These are phyloP conservation scores for Gopherus evgoodei DNA, from an alignment of 2,113 vertebrate genomes.

Conservation along the genomic window DNA sequence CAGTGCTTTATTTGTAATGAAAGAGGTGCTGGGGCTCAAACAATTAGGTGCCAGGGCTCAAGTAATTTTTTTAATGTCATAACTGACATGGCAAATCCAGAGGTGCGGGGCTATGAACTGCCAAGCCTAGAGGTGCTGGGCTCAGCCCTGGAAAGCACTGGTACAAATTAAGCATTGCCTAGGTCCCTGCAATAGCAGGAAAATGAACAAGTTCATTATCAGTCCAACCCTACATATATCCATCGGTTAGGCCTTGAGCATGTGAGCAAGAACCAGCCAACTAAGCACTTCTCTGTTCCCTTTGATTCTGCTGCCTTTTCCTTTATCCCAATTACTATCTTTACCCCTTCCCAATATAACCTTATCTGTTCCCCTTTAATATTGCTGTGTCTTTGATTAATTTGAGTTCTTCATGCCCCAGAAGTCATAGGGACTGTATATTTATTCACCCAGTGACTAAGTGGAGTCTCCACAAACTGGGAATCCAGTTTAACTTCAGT, in stretches of 20 bases:
- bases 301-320: neutral
- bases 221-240: neutral
- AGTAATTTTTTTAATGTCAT: no score
- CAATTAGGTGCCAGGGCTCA: no score
- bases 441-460: neutral
- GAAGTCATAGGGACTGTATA: neutral
- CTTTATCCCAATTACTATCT: neutral
- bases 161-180: no score
- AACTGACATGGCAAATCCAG: no score
- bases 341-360: neutral
- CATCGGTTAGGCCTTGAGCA: neutral
- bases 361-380: neutral
- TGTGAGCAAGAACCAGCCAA: neutral
- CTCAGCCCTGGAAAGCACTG: no score
- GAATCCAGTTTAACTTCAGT: neutral
- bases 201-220: neutral
- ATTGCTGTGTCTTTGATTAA: neutral
- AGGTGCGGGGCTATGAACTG: no score
- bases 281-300: neutral
- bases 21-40: no score
- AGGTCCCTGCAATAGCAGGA: neutral
- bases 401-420: neutral
- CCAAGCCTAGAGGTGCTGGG: no score
- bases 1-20: no score
- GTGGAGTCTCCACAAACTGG: neutral